Percentiles rank a stretch among this genome's conserved stretches.
These are phyloP conservation scores for Dermolepida albohirtum DNA, from an alignment of 2,888 invertebrate species.

Conservation along the genomic window DNA sequence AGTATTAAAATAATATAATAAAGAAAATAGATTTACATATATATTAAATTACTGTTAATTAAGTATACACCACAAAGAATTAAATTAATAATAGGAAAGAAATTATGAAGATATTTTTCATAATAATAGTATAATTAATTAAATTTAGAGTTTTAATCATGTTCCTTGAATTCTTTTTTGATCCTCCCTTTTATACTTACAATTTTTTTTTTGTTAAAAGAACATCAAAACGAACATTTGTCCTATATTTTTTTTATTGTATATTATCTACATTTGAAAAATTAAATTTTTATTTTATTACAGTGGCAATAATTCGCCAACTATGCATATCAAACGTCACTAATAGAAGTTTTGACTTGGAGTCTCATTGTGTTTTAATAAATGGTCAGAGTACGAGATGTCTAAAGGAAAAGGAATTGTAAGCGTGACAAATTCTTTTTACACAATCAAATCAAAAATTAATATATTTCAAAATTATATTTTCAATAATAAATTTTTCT, in stretches of 20 bases:
- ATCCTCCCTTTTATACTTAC: not conserved
- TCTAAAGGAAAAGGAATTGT: conserved; percentile 49
- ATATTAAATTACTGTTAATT: too few relatives aligned
- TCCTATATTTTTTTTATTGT: too few relatives aligned
- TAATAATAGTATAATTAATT: too few relatives aligned
- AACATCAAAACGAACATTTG: too few relatives aligned
- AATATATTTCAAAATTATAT: conserved; percentile 11
- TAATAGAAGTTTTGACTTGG: conserved; percentile 41
- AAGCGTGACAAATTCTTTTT: conserved; percentile 40
- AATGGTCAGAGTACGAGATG: conserved; percentile 46
- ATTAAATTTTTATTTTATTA: not conserved
- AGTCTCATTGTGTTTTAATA: conserved; percentile 38
- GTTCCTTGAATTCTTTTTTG: too few relatives aligned
- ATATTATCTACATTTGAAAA: not conserved
- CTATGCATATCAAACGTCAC: conserved; percentile 42
- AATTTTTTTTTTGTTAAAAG: not conserved
- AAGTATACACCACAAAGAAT: too few relatives aligned
- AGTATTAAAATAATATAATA: too few relatives aligned
- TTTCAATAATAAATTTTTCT: conserved; percentile 38
- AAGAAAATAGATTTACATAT: too few relatives aligned
- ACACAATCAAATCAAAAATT: conserved; percentile 8
- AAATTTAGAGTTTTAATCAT: too few relatives aligned
- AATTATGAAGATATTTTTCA: too few relatives aligned
- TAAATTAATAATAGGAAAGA: too few relatives aligned
- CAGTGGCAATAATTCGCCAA: conserved; percentile 37